Evolutionary conservation across 2,797 vertebrate species (phyloP), one percentile per base, ranked within the genome.

Genomic region (Aulostomus chinensis): DNA sequence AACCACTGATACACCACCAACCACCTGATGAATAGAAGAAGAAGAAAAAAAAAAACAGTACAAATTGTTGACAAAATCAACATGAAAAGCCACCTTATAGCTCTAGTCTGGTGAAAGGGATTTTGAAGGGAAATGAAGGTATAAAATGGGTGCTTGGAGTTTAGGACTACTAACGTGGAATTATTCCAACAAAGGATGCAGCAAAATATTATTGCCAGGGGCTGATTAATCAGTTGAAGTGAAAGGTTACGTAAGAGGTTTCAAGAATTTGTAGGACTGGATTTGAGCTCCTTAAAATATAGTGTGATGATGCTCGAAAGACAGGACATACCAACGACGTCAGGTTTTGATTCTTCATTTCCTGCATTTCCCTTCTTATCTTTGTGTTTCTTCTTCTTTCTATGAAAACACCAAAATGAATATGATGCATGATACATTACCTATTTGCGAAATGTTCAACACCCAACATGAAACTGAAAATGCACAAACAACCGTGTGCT

Each of bases 301-400:
- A n/a, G n/a, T n/a, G n/a, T n/a, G n/a, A n/a, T n/a, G n/a, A n/a
- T n/a, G n/a, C n/a, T n/a, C n/a, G 5, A 34, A 59, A 55, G 3
- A 20, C 0, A 59, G 14, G 5, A 73, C 93, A 80, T 70, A 97
- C 97, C 95, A 50, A 96, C 83, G 54, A 94, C 36, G 76, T 99
- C 96, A 12, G 73, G 75, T 12, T 94, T 91, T n/a, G 92, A 85
- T 13, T 88, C 87, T 1, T 85, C 91, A 61, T 94, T 88, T 1
- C 89, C 87, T 35, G 87, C 81, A 56, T 94, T 95, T 61, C 92
- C 92, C 76, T 96, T 97, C 65, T 89, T 95, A 28, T 93, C 92
- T 66, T 93, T 95, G 63, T 87, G 70, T 39, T 89, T 93, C 61
- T 91, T 97, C 53, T 96, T 98, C 84, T 95, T 99, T 60, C 94